These are phyloP conservation scores for Scaptomyza caliginosa DNA, from an alignment of 2,888 invertebrate species.

Conservation along the genomic window DNA sequence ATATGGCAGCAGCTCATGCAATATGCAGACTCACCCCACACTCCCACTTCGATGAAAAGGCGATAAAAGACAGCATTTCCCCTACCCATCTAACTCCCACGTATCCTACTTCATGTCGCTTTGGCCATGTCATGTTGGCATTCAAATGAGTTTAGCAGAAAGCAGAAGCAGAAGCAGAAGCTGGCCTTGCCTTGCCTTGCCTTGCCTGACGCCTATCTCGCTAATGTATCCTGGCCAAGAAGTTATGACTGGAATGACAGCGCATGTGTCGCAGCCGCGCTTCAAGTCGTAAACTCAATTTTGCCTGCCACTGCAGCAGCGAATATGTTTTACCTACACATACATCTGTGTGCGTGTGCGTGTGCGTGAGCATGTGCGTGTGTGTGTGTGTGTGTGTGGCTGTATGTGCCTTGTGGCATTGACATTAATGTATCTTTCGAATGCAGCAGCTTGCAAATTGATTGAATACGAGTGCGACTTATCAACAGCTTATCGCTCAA, in stretches of 20 bases:
- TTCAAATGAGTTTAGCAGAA: conserved; percentile 61
- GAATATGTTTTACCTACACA: conserved; percentile 22
- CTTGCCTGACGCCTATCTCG: conserved; percentile 53
- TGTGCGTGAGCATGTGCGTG: not conserved
- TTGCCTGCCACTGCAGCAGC: conserved; percentile 43
- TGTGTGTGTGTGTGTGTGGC: too few species aligned
- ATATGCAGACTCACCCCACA: conserved; percentile 71
- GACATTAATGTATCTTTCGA: conserved; percentile 39
- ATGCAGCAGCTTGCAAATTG: conserved; percentile 32
- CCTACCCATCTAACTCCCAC: too few species aligned
- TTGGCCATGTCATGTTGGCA: conserved; percentile 36
- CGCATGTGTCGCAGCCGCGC: conserved; percentile 34
- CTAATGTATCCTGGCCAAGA: conserved; percentile 56
- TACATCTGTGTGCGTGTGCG: too few species aligned
- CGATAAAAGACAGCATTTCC: conserved; percentile 67
- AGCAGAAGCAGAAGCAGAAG: conserved; percentile 1
- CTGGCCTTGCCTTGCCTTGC: too few species aligned
- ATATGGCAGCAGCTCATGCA: conserved; percentile 76
- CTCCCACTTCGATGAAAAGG: conserved; percentile 65
- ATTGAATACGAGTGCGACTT: conserved; percentile 50
- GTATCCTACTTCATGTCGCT: too few species aligned
- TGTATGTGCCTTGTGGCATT: conserved; percentile 37
- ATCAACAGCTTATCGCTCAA: conserved; percentile 30
- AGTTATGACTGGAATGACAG: conserved; percentile 53
- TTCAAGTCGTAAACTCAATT: conserved; percentile 55